These are phyloP conservation scores for Chrysoperla carnea DNA, from an alignment of 1,140 invertebrate genomes.

Conservation along the genomic window DNA sequence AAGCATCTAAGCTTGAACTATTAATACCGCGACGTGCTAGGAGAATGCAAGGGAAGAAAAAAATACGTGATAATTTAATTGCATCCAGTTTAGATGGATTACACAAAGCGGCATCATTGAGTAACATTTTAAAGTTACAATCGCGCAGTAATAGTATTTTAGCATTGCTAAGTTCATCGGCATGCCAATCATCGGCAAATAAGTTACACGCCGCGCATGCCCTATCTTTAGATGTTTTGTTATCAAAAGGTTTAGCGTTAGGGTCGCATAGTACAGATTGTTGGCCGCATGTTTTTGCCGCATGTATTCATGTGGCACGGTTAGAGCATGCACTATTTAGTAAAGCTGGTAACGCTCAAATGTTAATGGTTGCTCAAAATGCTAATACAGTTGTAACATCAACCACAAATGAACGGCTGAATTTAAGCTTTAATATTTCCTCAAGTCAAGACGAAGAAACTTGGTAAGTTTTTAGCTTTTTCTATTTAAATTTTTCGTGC, in stretches of 20 bases:
- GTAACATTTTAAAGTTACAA: constrained; percentile 60
- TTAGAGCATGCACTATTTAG: constrained; percentile 78
- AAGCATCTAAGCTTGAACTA: constrained; percentile 17
- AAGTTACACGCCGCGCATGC: constrained; percentile 70
- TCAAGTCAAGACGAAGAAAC: constrained; percentile 50
- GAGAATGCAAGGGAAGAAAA: constrained; percentile 34
- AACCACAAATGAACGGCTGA: constrained; percentile 23
- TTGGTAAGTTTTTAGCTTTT: constrained; percentile 29
- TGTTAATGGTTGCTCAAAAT: constrained; percentile 28
- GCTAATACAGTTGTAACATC: constrained; percentile 20
- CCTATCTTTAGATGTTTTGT: constrained; percentile 74
- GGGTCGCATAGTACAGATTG: constrained; percentile 81
- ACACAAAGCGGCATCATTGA: constrained; percentile 63
- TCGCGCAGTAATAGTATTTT: constrained; percentile 69
- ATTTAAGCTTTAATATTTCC: constrained; percentile 30
- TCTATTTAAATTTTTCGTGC: background rate
- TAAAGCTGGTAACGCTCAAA: constrained; percentile 29
- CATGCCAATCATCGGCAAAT: constrained; percentile 38
- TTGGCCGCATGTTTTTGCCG: constrained; percentile 86
- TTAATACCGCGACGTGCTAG: constrained; percentile 19
- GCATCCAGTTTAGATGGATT: constrained; percentile 72
- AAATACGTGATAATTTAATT: constrained; percentile 51
- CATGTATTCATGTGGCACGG: constrained; percentile 76
- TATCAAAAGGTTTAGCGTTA: constrained; percentile 55
- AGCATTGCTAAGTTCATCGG: constrained; percentile 55